phyloP scores from a whole-genome alignment of 92 coral and sea anemone species.

The Metridium senile region DNA sequence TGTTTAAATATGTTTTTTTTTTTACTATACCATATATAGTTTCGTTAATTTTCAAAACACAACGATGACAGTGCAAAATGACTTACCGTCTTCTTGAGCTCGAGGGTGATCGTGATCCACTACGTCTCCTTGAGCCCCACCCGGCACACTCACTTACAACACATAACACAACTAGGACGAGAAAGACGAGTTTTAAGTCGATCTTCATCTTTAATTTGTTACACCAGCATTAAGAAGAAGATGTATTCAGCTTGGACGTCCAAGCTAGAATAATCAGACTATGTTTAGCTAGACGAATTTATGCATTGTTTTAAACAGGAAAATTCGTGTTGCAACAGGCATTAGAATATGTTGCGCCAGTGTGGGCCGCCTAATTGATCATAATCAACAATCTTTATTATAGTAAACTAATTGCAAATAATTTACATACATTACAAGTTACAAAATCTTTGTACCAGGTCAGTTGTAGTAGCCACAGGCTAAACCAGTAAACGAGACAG shows the following conservation, averaged over 20 bases:
- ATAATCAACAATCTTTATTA: no score
- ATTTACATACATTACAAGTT: no score
- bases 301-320: background rate
- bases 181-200: slow-evolving; percentile 16
- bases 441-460: no score
- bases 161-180: slow-evolving; percentile 15
- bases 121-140: slow-evolving; percentile 14
- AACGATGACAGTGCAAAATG: background rate
- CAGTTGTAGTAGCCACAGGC: no score
- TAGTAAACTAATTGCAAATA: no score
- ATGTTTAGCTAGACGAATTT: no score
- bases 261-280: background rate
- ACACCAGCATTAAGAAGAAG: background rate
- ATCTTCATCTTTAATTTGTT: slow-evolving; percentile 7
- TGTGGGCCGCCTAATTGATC: no score
- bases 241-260: background rate
- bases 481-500: no score
- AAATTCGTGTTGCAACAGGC: background rate
- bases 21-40: no score
- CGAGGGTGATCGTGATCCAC: background rate
- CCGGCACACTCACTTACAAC: slow-evolving; percentile 10
- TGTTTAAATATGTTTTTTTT: no score
- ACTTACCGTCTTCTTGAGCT: slow-evolving; percentile 13
- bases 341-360: no score
- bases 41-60: background rate